Percentiles rank a stretch among this genome's conserved stretches.
These are phyloP conservation scores for Nomada hirtipes DNA, from an alignment of 2,888 invertebrate species.

Conservation along the genomic window DNA sequence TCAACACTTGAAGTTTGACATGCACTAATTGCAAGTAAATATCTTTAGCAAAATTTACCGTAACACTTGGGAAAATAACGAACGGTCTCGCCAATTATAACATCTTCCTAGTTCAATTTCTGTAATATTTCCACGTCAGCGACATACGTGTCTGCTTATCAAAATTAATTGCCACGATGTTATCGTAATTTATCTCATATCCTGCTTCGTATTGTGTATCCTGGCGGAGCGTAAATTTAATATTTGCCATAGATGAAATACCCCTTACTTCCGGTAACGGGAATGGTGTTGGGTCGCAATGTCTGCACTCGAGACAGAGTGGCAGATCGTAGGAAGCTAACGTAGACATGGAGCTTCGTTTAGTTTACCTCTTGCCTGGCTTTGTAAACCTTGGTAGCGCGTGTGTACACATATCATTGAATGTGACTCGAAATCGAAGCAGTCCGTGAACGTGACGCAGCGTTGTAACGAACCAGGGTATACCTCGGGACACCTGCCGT, in stretches of 20 bases:
- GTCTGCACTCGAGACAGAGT: slow-evolving; percentile 26
- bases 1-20: no score
- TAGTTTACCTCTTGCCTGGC: slow-evolving; percentile 71
- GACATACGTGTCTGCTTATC: no score
- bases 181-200: slow-evolving; percentile 4
- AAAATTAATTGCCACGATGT: slow-evolving; percentile 18
- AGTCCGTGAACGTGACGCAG: slow-evolving; percentile 65
- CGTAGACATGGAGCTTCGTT: slow-evolving; percentile 66
- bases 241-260: slow-evolving; percentile 38
- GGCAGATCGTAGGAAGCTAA: slow-evolving; percentile 48
- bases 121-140: no score
- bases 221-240: slow-evolving; percentile 28
- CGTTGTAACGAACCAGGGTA: slow-evolving; percentile 64
- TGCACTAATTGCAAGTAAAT: no score
- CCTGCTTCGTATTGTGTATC: background rate
- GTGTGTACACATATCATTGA: slow-evolving; percentile 76
- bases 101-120: no score
- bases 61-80: no score
- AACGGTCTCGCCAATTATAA: no score
- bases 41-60: no score
- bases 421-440: slow-evolving; percentile 76
- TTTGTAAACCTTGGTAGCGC: slow-evolving; percentile 71
- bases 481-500: slow-evolving; percentile 51
- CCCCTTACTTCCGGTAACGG: slow-evolving; percentile 35
- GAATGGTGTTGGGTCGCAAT: slow-evolving; percentile 21